A percentile compares a stretch with the other conserved stretches of the same genome.
phyloP scores from a whole-genome alignment of 2,797 vertebrate species.

The Sebastes oblongus region DNA sequence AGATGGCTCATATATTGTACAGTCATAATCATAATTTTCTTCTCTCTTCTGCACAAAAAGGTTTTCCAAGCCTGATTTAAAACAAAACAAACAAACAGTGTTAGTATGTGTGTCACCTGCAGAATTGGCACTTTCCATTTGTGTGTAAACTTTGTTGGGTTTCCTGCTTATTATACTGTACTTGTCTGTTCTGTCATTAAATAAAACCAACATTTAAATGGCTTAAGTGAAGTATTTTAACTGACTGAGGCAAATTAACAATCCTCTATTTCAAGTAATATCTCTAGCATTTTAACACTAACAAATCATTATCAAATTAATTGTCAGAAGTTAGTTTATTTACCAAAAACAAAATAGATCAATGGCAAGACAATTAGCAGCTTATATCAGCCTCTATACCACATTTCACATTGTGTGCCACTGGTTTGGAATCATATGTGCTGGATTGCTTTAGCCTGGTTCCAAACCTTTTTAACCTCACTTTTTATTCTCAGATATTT shows the following conservation, averaged over 20 bases:
- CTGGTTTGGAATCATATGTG: neutral
- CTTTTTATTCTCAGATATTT: neutral
- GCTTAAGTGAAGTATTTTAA: neutral
- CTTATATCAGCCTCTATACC: neutral
- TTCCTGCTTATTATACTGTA: too few relatives aligned
- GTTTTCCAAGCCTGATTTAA: neutral
- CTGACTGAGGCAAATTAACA: neutral
- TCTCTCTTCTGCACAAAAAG: neutral
- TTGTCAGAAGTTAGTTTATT: neutral
- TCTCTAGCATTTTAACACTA: neutral
- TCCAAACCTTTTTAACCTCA: neutral
- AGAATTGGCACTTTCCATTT: neutral
- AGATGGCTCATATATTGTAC: neutral
- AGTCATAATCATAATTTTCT: neutral
- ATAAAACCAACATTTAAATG: neutral
- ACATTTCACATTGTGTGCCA: neutral
- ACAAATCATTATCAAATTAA: neutral
- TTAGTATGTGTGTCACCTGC: neutral
- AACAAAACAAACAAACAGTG: neutral
- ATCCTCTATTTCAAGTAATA: neutral
- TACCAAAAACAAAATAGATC: fast-evolving
- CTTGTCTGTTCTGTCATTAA: neutral
- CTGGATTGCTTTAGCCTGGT: neutral
- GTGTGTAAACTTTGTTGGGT: neutral
- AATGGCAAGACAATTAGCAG: neutral